Conservation (phyloP, 2,113 vertebrate genomes). For the Pungitius pungitius region DNA sequence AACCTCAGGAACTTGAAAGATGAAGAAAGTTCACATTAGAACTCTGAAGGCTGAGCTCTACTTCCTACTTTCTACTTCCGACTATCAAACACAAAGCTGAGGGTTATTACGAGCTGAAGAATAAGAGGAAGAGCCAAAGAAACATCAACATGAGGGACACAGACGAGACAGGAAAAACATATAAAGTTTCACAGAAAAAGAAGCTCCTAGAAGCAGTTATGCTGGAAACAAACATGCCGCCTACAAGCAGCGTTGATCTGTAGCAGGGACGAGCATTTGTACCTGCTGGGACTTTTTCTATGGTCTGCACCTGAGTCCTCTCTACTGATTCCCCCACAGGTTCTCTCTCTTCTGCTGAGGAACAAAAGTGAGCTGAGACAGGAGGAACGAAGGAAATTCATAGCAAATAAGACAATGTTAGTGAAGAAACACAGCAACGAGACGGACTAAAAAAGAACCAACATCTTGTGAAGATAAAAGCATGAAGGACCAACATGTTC, state of each 20-base stretch:
- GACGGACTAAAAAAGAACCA: too few relatives aligned
- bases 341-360: slow-evolving; percentile 75
- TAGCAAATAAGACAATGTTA: too few relatives aligned
- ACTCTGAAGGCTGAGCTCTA: neutral
- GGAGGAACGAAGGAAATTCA: neutral
- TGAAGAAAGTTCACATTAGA: slow-evolving; percentile 63
- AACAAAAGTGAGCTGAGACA: slow-evolving; percentile 39
- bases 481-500: too few relatives aligned
- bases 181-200: neutral
- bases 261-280: slow-evolving; percentile 35
- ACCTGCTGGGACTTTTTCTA: slow-evolving; percentile 77
- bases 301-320: slow-evolving; percentile 76
- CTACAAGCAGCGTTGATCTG: neutral
- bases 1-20: slow-evolving; percentile 73
- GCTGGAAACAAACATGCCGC: neutral
- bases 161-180: neutral
- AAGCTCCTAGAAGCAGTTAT: slow-evolving; percentile 29
- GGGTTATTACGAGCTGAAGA: slow-evolving; percentile 23
- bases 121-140: neutral
- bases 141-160: neutral
- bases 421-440: neutral
- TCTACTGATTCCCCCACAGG: slow-evolving; percentile 81
- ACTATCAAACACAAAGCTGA: slow-evolving; percentile 2
- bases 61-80: neutral
- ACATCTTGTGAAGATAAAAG: too few relatives aligned